phyloP scores from a whole-genome alignment of 2,113 vertebrate genomes.

The Holacanthus passer region DNA sequence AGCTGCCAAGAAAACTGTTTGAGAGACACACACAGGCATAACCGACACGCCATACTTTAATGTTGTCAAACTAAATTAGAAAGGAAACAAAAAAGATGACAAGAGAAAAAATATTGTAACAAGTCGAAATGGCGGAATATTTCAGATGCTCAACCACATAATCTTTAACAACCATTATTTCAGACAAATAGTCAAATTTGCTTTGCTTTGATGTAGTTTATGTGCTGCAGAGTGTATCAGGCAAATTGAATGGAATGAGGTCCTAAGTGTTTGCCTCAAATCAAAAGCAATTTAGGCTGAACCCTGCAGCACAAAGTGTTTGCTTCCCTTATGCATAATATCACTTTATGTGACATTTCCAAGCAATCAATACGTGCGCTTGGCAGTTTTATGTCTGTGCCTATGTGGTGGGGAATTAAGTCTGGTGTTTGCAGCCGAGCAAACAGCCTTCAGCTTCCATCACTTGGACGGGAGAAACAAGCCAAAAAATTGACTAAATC shows the following conservation, averaged over 20 bases:
- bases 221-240: slow-evolving; percentile 19
- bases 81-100: neutral
- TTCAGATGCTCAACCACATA: neutral
- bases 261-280: slow-evolving; percentile 36
- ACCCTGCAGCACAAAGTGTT: slow-evolving; percentile 34
- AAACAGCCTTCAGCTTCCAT: slow-evolving; percentile 21
- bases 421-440: neutral
- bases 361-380: slow-evolving; percentile 24
- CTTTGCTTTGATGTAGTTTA: slow-evolving; percentile 29
- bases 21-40: neutral
- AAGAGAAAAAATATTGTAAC: neutral
- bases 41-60: neutral
- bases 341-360: slow-evolving; percentile 44
- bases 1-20: neutral
- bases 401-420: slow-evolving; percentile 22
- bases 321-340: slow-evolving; percentile 33
- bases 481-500: neutral
- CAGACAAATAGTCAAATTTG: slow-evolving; percentile 12
- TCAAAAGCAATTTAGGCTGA: slow-evolving; percentile 27
- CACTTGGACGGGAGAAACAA: neutral
- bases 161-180: slow-evolving; percentile 4
- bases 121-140: neutral
- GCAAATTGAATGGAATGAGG: slow-evolving; percentile 29
- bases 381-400: slow-evolving; percentile 32
- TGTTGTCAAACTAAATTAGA: neutral